Conservation (phyloP, 2,797 vertebrate genomes). For the Crenuchus spilurus region DNA sequence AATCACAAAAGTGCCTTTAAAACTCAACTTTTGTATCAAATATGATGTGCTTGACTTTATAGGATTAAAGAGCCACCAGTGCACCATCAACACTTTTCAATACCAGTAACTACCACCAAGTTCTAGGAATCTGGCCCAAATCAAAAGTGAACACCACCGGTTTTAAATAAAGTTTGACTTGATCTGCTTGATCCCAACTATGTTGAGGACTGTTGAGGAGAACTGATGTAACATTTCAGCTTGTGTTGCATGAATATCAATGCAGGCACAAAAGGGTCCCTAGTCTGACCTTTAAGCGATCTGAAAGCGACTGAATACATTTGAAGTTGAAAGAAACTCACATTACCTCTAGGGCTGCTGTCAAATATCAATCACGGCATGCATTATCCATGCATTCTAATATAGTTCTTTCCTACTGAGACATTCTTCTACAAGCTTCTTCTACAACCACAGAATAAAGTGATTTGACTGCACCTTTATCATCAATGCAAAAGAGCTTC, state of each 20-base stretch:
- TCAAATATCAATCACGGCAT: constrained; percentile 44
- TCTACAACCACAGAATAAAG: constrained; percentile 3
- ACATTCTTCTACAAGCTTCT: background rate
- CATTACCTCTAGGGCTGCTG: constrained; percentile 38
- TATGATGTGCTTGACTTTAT: too few relatives aligned
- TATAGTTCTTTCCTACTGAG: constrained; percentile 18
- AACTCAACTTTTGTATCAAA: too few relatives aligned
- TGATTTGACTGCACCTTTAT: background rate
- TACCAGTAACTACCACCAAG: too few relatives aligned
- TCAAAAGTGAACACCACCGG: constrained; percentile 5
- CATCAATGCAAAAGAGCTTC: constrained; percentile 50
- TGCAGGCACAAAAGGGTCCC: constrained; percentile 41
- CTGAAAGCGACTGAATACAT: constrained; percentile 37
- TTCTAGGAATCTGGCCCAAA: too few relatives aligned
- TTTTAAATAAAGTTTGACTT: constrained; percentile 29
- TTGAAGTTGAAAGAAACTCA: constrained; percentile 48
- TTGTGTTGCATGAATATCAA: constrained; percentile 37
- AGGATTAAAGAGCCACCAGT: too few relatives aligned
- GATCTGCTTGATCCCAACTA: constrained; percentile 22
- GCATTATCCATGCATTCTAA: constrained; percentile 37
- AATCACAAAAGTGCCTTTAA: too few relatives aligned
- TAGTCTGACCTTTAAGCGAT: constrained; percentile 41
- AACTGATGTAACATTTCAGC: constrained; percentile 45
- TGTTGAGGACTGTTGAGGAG: constrained; percentile 24
- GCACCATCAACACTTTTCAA: too few relatives aligned